A percentile compares a stretch with the other conserved stretches of the same genome.
Evolutionary conservation across 2,113 vertebrate species (phyloP).

Genomic region (Nerophis ophidion): DNA sequence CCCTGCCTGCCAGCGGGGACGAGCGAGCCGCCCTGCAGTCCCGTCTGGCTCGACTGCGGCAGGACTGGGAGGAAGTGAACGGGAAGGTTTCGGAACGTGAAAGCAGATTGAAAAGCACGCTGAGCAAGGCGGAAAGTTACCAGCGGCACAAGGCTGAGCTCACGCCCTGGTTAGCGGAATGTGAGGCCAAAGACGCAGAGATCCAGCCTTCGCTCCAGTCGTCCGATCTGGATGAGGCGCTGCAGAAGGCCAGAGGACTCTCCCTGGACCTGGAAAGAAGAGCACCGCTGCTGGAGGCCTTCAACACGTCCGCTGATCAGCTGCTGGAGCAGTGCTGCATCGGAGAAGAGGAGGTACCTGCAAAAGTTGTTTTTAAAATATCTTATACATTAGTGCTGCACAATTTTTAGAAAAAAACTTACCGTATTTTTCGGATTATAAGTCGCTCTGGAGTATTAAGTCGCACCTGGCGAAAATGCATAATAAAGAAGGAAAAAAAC

Average conservation of each 20-base stretch:
- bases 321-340: constrained; percentile 83
- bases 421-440: too few species aligned
- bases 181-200: constrained; percentile 72
- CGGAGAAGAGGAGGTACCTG: constrained; percentile 77
- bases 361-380: background rate
- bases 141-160: constrained; percentile 81
- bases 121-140: constrained; percentile 85
- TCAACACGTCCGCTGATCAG: constrained; percentile 86
- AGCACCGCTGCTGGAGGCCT: constrained; percentile 80
- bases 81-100: constrained; percentile 75
- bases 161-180: constrained; percentile 82
- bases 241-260: constrained; percentile 80
- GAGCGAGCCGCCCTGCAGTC: constrained; percentile 81
- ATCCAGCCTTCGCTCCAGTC: constrained; percentile 80
- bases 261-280: constrained; percentile 84
- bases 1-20: constrained; percentile 81
- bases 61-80: constrained; percentile 86
- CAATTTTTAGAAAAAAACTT: too few species aligned
- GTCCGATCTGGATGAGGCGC: constrained; percentile 76
- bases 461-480: too few species aligned
- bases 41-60: constrained; percentile 77
- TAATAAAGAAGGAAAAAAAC: too few species aligned
- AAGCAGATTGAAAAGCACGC: constrained; percentile 75
- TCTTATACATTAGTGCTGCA: too few species aligned
- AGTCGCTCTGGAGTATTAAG: too few species aligned